Conservation (phyloP, 2,113 vertebrate genomes). For the Labeo rohita region DNA sequence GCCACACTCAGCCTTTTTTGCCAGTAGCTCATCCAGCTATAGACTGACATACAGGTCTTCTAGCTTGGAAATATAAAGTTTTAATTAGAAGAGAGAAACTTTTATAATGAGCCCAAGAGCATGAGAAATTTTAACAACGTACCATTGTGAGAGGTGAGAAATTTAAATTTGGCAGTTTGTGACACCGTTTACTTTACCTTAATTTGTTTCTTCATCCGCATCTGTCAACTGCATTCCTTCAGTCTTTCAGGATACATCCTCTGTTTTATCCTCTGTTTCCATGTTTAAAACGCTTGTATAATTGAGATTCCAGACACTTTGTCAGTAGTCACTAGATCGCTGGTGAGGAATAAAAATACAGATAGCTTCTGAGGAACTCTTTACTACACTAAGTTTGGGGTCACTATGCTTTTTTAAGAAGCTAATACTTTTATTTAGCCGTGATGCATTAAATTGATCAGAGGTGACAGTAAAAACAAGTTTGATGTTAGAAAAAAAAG, state of each 20-base stretch:
- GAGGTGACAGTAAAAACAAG: too few relatives aligned
- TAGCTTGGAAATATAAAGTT: background rate
- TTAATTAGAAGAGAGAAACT: background rate
- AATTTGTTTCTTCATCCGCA: background rate
- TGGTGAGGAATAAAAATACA: conserved; percentile 19
- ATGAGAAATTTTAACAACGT: background rate
- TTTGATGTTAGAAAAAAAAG: too few relatives aligned
- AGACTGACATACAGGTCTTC: background rate
- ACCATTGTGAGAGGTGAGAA: background rate
- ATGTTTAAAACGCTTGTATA: background rate
- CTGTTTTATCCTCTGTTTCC: background rate
- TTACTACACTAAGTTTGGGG: background rate
- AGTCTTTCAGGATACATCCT: background rate
- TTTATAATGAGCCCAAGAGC: conserved; percentile 13
- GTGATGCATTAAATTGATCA: too few relatives aligned
- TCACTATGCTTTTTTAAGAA: background rate
- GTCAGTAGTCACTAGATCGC: conserved; percentile 15
- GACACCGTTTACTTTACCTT: background rate
- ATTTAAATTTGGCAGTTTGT: background rate
- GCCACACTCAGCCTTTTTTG: background rate
- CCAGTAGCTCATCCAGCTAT: background rate
- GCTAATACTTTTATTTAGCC: background rate
- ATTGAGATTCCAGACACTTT: background rate
- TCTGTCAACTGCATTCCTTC: background rate
- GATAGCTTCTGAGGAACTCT: background rate